A percentile compares a stretch with the other conserved stretches of the same genome.
These are phyloP conservation scores for Dromiciops gliroides DNA, from an alignment of 2,113 vertebrate genomes.

Conservation along the genomic window DNA sequence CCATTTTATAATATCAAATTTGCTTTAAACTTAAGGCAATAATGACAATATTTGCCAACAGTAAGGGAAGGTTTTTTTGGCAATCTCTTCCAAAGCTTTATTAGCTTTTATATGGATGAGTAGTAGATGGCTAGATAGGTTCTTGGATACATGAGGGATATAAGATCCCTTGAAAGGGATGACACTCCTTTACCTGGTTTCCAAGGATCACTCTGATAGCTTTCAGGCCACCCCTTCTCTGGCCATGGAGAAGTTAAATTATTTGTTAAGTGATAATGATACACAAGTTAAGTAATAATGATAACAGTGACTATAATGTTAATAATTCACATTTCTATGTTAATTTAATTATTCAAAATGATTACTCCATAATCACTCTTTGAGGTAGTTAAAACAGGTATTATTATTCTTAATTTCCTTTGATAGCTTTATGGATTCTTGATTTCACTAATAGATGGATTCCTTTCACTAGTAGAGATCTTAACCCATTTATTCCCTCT, in stretches of 20 bases:
- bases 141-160: background rate
- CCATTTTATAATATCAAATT: background rate
- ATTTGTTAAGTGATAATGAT: background rate
- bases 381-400: background rate
- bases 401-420: background rate
- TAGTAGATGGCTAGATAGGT: background rate
- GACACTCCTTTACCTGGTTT: background rate
- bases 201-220: background rate
- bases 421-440: background rate
- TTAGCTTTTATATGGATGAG: background rate
- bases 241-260: background rate
- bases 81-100: background rate
- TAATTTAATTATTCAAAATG: background rate
- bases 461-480: background rate
- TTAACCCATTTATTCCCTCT: background rate
- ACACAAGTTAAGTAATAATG: background rate
- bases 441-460: background rate
- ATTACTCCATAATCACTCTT: background rate
- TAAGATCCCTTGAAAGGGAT: background rate
- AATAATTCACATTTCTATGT: background rate
- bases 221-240: background rate
- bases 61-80: background rate
- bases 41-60: background rate
- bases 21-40: background rate
- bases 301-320: background rate